Conservation (phyloP, 2,797 vertebrate genomes). For the Pelobates cultripes region DNA sequence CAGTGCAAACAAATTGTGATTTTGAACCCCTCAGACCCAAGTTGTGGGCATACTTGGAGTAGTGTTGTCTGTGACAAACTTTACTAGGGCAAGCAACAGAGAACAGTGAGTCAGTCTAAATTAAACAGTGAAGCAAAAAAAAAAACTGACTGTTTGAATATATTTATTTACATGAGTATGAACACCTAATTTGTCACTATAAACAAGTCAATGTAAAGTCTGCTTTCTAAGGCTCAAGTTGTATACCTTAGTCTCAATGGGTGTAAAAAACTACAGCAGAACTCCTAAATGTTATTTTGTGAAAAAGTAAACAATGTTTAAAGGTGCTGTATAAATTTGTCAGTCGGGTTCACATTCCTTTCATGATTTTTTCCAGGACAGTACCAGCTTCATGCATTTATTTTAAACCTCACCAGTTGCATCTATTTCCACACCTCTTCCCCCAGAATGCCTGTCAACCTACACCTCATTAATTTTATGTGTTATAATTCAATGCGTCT, state of each 20-base stretch:
- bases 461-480: conserved; percentile 18
- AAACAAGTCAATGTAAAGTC: not conserved
- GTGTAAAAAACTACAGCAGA: not conserved
- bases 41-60: too few relatives aligned
- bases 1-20: too few relatives aligned
- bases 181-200: too few relatives aligned
- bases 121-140: too few relatives aligned
- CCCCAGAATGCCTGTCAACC: not conserved
- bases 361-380: conserved; percentile 1
- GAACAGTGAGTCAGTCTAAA: too few relatives aligned
- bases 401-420: conserved; percentile 12
- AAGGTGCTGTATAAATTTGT: not conserved
- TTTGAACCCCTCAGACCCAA: too few relatives aligned
- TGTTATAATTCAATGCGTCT: too few relatives aligned
- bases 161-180: too few relatives aligned
- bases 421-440: conserved; percentile 16
- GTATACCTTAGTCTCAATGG: not conserved
- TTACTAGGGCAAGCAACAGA: too few relatives aligned
- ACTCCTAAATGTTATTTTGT: not conserved
- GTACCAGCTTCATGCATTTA: conserved; percentile 14
- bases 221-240: not conserved
- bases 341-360: conserved; percentile 6
- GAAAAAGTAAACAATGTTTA: not conserved
- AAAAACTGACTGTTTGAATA: too few relatives aligned
- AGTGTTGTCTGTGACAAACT: too few relatives aligned